These are phyloP conservation scores for Pocillopora meandrina DNA, from an alignment of 92 coral and sea anemone genomes.

Conservation along the genomic window DNA sequence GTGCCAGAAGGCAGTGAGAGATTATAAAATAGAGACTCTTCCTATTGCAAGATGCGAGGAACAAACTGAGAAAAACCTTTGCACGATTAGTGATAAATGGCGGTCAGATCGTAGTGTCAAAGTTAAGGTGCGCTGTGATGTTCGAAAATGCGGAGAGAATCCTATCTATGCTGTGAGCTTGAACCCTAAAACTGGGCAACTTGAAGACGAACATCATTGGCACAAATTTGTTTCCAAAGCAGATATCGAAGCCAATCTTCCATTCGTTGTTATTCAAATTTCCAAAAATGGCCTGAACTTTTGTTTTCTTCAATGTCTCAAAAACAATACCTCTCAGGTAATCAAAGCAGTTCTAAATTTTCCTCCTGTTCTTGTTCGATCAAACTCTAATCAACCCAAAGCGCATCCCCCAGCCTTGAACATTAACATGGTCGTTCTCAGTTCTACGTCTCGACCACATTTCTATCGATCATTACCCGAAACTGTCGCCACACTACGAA, in stretches of 20 bases:
- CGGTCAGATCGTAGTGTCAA: background rate
- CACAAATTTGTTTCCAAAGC: slow-evolving; percentile 21
- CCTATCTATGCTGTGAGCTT: slow-evolving; percentile 58
- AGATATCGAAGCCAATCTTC: slow-evolving; percentile 43
- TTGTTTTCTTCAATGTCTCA: slow-evolving; percentile 55
- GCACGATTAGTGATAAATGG: slow-evolving; percentile 32
- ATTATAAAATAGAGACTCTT: slow-evolving; percentile 31
- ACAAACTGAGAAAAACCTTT: slow-evolving; percentile 31
- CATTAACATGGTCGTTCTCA: slow-evolving; percentile 69
- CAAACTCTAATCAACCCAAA: background rate
- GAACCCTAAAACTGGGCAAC: slow-evolving; percentile 50
- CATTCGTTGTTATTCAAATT: slow-evolving; percentile 32
- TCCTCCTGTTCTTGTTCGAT: slow-evolving; percentile 46
- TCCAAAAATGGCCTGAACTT: slow-evolving; percentile 59
- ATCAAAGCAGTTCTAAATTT: slow-evolving; percentile 43
- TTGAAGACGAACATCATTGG: slow-evolving; percentile 52
- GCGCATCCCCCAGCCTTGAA: slow-evolving; percentile 15
- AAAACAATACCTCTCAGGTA: slow-evolving; percentile 4
- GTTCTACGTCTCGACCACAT: slow-evolving; percentile 80
- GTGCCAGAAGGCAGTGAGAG: slow-evolving; percentile 44
- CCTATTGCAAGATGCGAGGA: slow-evolving; percentile 36
- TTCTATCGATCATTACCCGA: slow-evolving; percentile 74
- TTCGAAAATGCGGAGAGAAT: slow-evolving; percentile 50
- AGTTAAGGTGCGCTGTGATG: slow-evolving; percentile 46
- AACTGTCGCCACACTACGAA: slow-evolving; percentile 52